Base-by-base conservation (phyloP, 2,888 invertebrate genomes). In the Monochamus alternatus region DNA sequence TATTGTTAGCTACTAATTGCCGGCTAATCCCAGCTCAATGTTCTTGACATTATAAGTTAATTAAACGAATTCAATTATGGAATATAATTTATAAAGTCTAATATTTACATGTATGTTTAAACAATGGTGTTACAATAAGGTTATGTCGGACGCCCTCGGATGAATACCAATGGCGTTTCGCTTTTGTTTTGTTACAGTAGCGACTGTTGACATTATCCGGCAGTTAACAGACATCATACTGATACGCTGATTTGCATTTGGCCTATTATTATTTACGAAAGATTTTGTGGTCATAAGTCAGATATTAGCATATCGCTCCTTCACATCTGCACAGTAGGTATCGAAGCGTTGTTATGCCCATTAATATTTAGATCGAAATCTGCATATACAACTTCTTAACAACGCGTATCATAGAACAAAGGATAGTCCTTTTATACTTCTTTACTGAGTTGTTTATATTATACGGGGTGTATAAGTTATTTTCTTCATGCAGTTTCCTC, bases 41-140 rank as follows among this genome's bases (percentile, higher is more conserved):
- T 76, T 72, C 78, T 78, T 76, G 76, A 76, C 76, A 78, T 78
- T 76, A 76, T 51, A 73, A 76, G 76, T 75, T 76, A 78, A 78
- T 78, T 74, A 63, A 52, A 55, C 10, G 68, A 78, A 76, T 76
- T 44, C 70, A 70, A 76, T 75, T 60, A 65, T 65, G 47, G 38
- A 9, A 62, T 63, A 14, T 71, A 63, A 71, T 71, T 71, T 71
- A 71, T 30, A 51, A 63, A 71, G 7, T 38, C 9, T 63, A 70
- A 70, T 63, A 71, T 71, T 71, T 71, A 71, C 71, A 71, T 71
- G 71, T 78, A 76, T 76, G 79, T 71, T 76, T 74, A 72, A 79
- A 79, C 77, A 78, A 79, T 78, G 74, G 78, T 74, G 77, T 58
- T 76, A 76, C 66, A 73, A 75, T 74, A 78, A 79, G 79, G 79